Conservation (phyloP, 2,888 invertebrate species). For the Neoitamus cyanurus region DNA sequence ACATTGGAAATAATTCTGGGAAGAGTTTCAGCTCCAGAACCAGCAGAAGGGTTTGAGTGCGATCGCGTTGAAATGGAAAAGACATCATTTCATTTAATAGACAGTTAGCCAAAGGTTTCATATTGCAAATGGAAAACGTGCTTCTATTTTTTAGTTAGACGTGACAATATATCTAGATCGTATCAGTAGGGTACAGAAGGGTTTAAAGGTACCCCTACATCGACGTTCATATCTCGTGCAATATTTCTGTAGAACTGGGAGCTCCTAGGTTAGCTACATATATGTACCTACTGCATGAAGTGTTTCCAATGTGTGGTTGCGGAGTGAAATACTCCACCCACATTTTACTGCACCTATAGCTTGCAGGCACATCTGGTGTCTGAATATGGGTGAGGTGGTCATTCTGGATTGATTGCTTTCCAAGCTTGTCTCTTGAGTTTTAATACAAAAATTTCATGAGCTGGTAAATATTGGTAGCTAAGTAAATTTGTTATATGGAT, state of each 20-base stretch:
- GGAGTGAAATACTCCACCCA: background rate
- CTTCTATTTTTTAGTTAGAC: background rate
- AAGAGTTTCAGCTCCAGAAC: background rate
- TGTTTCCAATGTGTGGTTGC: background rate
- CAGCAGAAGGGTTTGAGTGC: background rate
- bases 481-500: too few species aligned
- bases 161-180: background rate
- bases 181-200: background rate
- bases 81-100: background rate
- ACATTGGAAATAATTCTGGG: background rate
- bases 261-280: background rate
- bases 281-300: background rate
- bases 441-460: too few species aligned
- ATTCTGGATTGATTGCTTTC: too few species aligned
- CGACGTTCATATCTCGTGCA: background rate
- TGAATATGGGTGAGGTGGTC: too few species aligned
- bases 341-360: background rate
- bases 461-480: too few species aligned
- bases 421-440: too few species aligned
- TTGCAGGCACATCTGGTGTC: background rate
- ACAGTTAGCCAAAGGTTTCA: background rate
- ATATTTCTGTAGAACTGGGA: background rate
- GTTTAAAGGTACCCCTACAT: background rate
- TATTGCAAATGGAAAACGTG: background rate
- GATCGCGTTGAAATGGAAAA: background rate